These are phyloP conservation scores for Phaethornis superciliosus DNA, from an alignment of 2,113 vertebrate genomes.

Conservation along the genomic window DNA sequence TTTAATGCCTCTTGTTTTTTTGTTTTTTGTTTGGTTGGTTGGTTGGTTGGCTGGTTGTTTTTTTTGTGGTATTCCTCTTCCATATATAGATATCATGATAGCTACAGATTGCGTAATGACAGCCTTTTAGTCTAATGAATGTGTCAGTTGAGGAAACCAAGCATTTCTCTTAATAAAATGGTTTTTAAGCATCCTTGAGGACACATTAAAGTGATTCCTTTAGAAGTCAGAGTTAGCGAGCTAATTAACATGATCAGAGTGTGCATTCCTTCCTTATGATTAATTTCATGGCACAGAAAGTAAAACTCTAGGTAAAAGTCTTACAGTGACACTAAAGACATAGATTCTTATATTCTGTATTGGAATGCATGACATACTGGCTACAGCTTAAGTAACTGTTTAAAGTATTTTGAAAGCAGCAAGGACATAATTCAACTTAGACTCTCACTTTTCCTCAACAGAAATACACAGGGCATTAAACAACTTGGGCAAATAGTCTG, in stretches of 20 bases:
- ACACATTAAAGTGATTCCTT: conserved; percentile 6
- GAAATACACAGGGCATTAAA: conserved; percentile 31
- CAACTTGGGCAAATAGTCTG: conserved; percentile 39
- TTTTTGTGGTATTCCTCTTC: background rate
- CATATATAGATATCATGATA: background rate
- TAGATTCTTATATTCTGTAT: background rate
- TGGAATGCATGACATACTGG: conserved; percentile 51
- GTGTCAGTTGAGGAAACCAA: conserved; percentile 28
- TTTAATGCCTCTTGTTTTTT: too few species aligned
- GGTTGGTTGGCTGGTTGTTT: too few species aligned
- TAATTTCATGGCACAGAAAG: background rate
- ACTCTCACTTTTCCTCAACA: conserved; percentile 6
- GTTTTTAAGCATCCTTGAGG: conserved; percentile 29
- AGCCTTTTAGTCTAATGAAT: conserved; percentile 7
- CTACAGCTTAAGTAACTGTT: background rate
- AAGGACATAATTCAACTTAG: conserved; percentile 43
- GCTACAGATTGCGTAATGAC: background rate
- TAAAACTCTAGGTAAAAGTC: background rate
- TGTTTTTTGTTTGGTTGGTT: too few species aligned
- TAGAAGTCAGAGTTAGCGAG: conserved; percentile 10
- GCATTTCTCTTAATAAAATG: background rate
- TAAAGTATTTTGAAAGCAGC: conserved; percentile 45
- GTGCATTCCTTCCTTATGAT: conserved; percentile 53
- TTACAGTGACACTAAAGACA: background rate
- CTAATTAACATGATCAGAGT: conserved; percentile 32